Conservation (phyloP, 64 coral and sea anemone genomes). For the Pocillopora damicornis region DNA sequence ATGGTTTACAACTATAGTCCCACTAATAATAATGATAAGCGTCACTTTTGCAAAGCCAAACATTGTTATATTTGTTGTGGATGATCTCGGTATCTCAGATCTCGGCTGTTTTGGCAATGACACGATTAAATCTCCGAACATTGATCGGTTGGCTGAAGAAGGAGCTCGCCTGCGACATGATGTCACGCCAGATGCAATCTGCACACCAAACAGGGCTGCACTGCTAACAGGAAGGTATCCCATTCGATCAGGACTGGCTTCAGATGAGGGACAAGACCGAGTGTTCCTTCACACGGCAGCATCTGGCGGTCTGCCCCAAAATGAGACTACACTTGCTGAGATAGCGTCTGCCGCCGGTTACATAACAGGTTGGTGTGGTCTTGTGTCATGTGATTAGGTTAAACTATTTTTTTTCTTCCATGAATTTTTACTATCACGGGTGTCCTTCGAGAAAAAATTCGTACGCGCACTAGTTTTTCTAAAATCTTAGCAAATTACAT, state of each 20-base stretch:
- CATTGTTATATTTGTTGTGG: conserved; percentile 69
- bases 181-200: conserved; percentile 51
- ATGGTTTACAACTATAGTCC: background rate
- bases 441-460: too few relatives aligned
- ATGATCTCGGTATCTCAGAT: conserved; percentile 71
- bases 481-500: too few relatives aligned
- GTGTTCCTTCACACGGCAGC: conserved; percentile 31
- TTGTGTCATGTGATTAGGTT: too few relatives aligned
- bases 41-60: conserved; percentile 21
- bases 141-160: conserved; percentile 55
- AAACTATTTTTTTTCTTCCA: background rate
- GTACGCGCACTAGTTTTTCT: too few relatives aligned
- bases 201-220: conserved; percentile 65
- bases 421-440: too few relatives aligned
- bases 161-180: conserved; percentile 58
- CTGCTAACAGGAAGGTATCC: conserved; percentile 70
- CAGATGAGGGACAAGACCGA: conserved; percentile 16
- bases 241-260: conserved; percentile 47
- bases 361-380: conserved; percentile 31
- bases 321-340: conserved; percentile 56
- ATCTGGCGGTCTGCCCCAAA: conserved; percentile 48
- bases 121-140: conserved; percentile 73
- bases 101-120: conserved; percentile 76
- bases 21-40: too few relatives aligned
- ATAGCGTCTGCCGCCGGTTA: conserved; percentile 33